Percentiles rank a stretch among this genome's conserved stretches.
These are phyloP conservation scores for Clarias platycephalus DNA, from an alignment of 2,797 vertebrate species.

Conservation along the genomic window DNA sequence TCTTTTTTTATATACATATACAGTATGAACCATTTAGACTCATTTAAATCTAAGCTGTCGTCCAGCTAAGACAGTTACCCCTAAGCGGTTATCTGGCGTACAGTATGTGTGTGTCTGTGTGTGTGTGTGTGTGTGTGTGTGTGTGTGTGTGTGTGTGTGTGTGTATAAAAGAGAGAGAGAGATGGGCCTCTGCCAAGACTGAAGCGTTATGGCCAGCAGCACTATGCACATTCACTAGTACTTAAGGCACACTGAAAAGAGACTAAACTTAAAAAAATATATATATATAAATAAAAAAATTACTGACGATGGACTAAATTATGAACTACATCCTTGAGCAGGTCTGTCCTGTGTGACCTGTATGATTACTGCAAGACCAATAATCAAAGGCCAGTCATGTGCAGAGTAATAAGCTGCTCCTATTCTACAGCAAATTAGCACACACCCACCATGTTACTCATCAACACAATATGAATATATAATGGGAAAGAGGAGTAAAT, in stretches of 20 bases:
- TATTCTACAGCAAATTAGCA: not conserved
- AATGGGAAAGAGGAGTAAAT: not conserved
- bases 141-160: not conserved
- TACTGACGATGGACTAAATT: not conserved
- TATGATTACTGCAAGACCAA: not conserved
- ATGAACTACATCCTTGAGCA: no score
- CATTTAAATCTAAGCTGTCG: not conserved
- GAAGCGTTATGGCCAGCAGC: not conserved
- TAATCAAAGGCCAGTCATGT: not conserved
- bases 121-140: not conserved
- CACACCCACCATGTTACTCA: not conserved
- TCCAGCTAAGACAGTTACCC: constrained; percentile 1
- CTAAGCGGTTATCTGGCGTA: not conserved
- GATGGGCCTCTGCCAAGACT: not conserved
- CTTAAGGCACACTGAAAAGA: not conserved
- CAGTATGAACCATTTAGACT: not conserved
- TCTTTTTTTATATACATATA: not conserved
- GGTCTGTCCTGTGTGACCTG: not conserved
- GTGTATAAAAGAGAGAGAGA: not conserved
- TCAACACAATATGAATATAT: not conserved
- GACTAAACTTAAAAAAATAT: not conserved
- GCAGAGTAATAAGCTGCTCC: not conserved
- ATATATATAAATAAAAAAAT: no score
- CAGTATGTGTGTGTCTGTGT: not conserved
- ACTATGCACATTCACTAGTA: not conserved